Evolutionary conservation across 2,888 invertebrate genomes (phyloP), one percentile per base, ranked within the genome.

Genomic region (Rhagonycha fulva): DNA sequence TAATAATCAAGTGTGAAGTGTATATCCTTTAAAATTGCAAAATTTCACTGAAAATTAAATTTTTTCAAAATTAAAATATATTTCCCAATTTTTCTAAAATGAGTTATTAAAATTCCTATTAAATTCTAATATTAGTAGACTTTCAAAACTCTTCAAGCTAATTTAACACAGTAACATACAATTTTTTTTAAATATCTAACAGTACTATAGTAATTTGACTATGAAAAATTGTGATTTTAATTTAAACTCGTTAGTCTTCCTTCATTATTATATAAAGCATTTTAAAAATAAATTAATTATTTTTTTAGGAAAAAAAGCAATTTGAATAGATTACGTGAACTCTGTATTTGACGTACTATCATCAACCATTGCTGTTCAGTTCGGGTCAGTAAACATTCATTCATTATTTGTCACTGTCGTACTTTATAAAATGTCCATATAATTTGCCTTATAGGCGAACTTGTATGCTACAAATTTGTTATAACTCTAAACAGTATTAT

Each of bases 391-490:
- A 66, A 66, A 66, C 63, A 23, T 24, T 24, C 63, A 26, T 66
- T 24, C 63, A 24, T 66, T 66, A 66, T 66, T 66, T 24, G 63
- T 66, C 63, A 66, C 63, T 66, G 63, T 66, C 63, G 24, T 66
- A 19, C 24, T 66, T 66, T 66, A 14, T 66, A 66, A 66, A 66
- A 66, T 26, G 63, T 66, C n/a, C 26, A 47, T 47, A 66, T 66
- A 66, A 66, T 66, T 66, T 66, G 12, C 63, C n/a, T n/a, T 12
- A 47, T 47, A 47, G n/a, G 47, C 47, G n/a, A 47, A 47, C 47
- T 47, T 47, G 47, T 47, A n/a, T 5, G n/a, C 47, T n/a, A n/a
- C n/a, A 47, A 47, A 47, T 47, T 47, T 47, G 47, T 7, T 47
- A 47, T 2, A 47, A 47, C n/a, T 47, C 1, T 47, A 47, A 26